Conservation (phyloP, 23 tunicate species). For the Ciona savignyi region DNA sequence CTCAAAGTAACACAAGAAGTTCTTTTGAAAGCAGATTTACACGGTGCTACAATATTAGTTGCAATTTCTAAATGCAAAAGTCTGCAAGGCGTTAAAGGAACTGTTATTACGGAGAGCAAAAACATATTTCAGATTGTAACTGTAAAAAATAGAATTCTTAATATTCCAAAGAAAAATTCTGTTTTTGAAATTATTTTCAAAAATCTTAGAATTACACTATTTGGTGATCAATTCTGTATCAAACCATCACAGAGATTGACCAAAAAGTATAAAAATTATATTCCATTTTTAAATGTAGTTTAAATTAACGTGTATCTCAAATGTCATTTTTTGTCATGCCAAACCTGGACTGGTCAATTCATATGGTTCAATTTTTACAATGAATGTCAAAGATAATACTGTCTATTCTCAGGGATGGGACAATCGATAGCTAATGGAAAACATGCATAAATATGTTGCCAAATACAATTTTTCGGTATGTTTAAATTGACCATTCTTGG, state of each 20-base stretch:
- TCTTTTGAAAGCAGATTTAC: slow-evolving; percentile 46
- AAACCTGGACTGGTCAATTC: no score
- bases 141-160: slow-evolving; percentile 6
- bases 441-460: no score
- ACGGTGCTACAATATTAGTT: slow-evolving; percentile 38
- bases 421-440: no score
- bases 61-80: slow-evolving; percentile 12
- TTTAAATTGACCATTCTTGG: no score
- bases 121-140: slow-evolving; percentile 43
- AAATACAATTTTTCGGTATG: no score
- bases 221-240: slow-evolving; percentile 65
- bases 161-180: slow-evolving; percentile 35
- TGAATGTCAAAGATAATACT: no score
- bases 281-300: slow-evolving; percentile 11
- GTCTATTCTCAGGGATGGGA: no score
- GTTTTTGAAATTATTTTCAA: slow-evolving; percentile 22
- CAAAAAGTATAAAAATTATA: slow-evolving; percentile 46
- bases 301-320: no score
- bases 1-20: slow-evolving; percentile 22
- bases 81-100: slow-evolving; percentile 15
- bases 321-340: no score
- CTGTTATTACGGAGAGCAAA: slow-evolving; percentile 38
- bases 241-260: slow-evolving; percentile 32
- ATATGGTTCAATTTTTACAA: no score
- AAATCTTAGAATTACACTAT: slow-evolving; percentile 19